Evolutionary conservation across 37 sponge, comb jelly and placozoan genomes (phyloP).

Genomic region (Axinella damicornis): DNA sequence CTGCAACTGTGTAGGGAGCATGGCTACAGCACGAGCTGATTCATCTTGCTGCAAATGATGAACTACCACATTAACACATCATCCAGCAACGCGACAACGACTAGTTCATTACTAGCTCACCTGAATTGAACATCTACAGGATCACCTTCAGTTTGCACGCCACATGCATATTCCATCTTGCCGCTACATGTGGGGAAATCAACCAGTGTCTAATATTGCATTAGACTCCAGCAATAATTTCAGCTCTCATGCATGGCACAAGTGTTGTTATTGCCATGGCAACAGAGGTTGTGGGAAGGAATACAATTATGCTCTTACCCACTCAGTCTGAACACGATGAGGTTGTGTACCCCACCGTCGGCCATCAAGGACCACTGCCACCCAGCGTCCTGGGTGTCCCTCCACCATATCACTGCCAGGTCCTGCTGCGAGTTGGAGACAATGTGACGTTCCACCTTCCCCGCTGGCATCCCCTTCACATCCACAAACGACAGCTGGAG

Average conservation of each 20-base stretch:
- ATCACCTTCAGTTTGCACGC: slow-evolving; percentile 31
- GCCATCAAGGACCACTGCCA: slow-evolving; percentile 45
- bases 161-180: slow-evolving; percentile 19
- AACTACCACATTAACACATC: no score
- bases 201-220: no score
- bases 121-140: slow-evolving; percentile 61
- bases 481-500: slow-evolving; percentile 16
- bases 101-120: slow-evolving; percentile 7
- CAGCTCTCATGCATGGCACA: background rate
- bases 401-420: slow-evolving; percentile 67
- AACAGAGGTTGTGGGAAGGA: background rate
- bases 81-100: no score
- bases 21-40: no score
- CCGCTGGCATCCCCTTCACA: slow-evolving; percentile 36
- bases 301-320: slow-evolving; percentile 3
- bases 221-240: no score
- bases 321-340: slow-evolving; percentile 41
- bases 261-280: background rate
- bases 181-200: slow-evolving; percentile 7
- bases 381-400: slow-evolving; percentile 25
- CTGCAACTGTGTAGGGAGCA: no score
- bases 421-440: slow-evolving; percentile 29
- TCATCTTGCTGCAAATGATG: no score
- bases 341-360: slow-evolving; percentile 16
- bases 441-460: slow-evolving; percentile 29